These are phyloP conservation scores for Stercorarius parasiticus DNA, from an alignment of 2,113 vertebrate species.

Conservation along the genomic window DNA sequence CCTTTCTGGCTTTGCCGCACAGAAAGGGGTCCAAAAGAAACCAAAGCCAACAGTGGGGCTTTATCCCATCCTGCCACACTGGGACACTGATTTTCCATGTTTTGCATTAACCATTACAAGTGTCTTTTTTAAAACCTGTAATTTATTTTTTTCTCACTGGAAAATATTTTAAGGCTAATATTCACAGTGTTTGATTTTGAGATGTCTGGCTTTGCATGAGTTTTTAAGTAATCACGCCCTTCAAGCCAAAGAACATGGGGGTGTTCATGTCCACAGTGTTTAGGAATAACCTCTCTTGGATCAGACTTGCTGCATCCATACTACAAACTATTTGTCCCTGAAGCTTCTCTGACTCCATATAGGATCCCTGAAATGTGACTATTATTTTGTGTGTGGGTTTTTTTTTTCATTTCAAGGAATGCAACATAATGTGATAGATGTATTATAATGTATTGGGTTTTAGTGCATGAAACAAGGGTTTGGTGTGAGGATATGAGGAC, in stretches of 20 bases:
- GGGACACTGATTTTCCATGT: background rate
- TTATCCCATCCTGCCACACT: background rate
- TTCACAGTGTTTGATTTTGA: background rate
- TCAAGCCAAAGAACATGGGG: background rate
- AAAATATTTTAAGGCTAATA: background rate
- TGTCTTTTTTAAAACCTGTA: background rate
- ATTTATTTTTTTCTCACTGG: background rate
- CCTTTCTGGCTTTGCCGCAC: background rate
- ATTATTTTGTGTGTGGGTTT: background rate
- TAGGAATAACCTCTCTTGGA: background rate
- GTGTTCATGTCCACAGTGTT: background rate
- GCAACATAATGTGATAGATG: background rate
- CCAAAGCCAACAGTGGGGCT: background rate
- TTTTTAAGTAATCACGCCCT: background rate
- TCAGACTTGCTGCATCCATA: background rate
- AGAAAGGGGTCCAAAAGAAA: slow-evolving; percentile 17
- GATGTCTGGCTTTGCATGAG: background rate
- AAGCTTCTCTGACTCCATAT: background rate
- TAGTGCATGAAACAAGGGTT: background rate
- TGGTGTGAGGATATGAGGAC: background rate
- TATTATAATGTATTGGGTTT: background rate
- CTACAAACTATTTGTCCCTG: background rate
- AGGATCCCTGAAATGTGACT: background rate
- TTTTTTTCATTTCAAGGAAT: background rate
- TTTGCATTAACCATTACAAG: background rate